A percentile compares a stretch with the other conserved stretches of the same genome.
Evolutionary conservation across 1,140 invertebrate genomes (phyloP).

Genomic region (Chelonus insularis): DNA sequence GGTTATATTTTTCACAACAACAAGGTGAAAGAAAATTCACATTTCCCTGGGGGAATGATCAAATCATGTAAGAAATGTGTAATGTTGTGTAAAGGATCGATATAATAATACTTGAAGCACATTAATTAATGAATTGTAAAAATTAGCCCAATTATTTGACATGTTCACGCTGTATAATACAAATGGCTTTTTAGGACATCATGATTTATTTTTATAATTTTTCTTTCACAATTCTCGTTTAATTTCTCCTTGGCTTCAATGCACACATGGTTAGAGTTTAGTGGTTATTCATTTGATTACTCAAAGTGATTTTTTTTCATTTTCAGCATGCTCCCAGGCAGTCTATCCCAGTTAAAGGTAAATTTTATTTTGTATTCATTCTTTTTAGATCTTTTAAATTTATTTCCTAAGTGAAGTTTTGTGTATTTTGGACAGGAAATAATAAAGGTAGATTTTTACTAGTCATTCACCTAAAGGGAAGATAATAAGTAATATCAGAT

Average conservation of each 20-base stretch:
- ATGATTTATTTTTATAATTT: background rate
- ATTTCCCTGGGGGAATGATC: background rate
- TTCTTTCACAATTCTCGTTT: constrained; percentile 22
- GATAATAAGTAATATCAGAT: too few species aligned
- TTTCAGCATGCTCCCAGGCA: constrained; percentile 57
- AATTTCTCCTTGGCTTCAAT: constrained; percentile 6
- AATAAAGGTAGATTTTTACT: too few species aligned
- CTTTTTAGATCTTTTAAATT: constrained; percentile 11
- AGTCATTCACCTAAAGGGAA: too few species aligned
- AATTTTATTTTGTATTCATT: constrained; percentile 17
- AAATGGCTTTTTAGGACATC: too few species aligned
- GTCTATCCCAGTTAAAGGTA: constrained; percentile 59
- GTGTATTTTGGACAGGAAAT: too few species aligned
- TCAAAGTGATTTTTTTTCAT: constrained; percentile 31
- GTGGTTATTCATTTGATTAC: background rate
- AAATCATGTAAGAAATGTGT: background rate
- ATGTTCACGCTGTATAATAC: too few species aligned
- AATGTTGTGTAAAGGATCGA: too few species aligned
- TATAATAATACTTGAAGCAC: too few species aligned
- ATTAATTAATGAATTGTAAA: too few species aligned
- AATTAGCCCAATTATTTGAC: too few species aligned
- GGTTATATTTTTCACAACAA: background rate
- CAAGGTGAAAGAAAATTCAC: background rate
- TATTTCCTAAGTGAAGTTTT: too few species aligned
- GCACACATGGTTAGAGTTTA: background rate